A percentile compares a stretch with the other conserved stretches of the same genome.
These are phyloP conservation scores for Montipora capricornis DNA, from an alignment of 64 coral and sea anemone species.

Conservation along the genomic window DNA sequence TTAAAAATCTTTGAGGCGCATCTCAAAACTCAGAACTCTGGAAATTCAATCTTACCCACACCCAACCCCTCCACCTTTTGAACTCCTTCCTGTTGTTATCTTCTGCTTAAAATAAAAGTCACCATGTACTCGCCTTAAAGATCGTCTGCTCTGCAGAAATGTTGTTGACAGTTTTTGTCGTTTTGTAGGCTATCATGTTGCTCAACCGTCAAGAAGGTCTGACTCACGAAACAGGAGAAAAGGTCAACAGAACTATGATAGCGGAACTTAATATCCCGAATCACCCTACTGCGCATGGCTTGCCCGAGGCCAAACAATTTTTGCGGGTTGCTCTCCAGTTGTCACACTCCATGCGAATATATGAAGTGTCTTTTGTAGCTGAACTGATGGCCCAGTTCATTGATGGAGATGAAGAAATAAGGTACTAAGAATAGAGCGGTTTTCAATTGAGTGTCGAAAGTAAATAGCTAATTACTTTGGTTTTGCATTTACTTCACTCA, in stretches of 20 bases:
- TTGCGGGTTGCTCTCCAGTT: conserved; percentile 82
- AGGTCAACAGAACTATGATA: conserved; percentile 63
- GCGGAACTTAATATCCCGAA: conserved; percentile 87
- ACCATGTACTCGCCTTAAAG: too few species aligned
- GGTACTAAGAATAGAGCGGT: too few species aligned
- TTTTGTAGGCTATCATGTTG: conserved; percentile 85
- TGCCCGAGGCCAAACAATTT: conserved; percentile 88
- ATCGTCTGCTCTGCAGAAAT: background rate
- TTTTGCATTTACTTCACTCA: too few species aligned
- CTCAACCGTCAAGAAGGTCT: conserved; percentile 85
- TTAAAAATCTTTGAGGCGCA: too few species aligned
- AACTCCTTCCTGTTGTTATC: too few species aligned
- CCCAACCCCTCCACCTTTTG: too few species aligned
- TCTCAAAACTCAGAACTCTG: too few species aligned
- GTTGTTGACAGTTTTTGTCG: background rate
- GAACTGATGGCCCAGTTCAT: conserved; percentile 96
- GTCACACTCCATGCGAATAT: conserved; percentile 72
- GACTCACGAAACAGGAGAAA: conserved; percentile 49
- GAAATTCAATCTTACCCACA: too few species aligned
- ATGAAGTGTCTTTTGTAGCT: conserved; percentile 76
- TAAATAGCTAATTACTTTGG: too few species aligned
- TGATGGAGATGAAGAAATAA: conserved; percentile 89
- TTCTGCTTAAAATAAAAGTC: too few species aligned
- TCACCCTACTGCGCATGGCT: conserved; percentile 70
- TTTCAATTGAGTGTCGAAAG: too few species aligned